phyloP scores from a whole-genome alignment of 2,113 vertebrate species.

The Struthidea cinerea region DNA sequence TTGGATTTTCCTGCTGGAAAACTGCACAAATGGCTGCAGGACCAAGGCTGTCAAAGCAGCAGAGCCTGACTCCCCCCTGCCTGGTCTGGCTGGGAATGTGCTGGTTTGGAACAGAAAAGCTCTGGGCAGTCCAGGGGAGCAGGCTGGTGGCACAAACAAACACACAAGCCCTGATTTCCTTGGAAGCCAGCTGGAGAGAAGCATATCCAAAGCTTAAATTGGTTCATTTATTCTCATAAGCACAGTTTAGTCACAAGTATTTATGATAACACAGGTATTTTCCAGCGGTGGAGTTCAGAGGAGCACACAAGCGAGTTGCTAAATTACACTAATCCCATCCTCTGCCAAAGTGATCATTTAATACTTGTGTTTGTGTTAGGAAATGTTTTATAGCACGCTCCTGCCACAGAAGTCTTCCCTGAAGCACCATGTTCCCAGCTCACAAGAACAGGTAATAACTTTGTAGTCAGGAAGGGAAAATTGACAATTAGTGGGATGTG shows the following conservation, averaged over 20 bases:
- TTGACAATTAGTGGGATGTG: not conserved
- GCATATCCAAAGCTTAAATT: not conserved
- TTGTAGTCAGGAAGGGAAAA: not conserved
- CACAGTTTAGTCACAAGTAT: not conserved
- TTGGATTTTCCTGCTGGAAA: not conserved
- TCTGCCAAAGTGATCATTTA: not conserved
- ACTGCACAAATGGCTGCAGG: not conserved
- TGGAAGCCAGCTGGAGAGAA: not conserved
- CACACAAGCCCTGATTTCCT: not conserved
- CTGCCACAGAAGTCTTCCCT: not conserved
- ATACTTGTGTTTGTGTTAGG: not conserved
- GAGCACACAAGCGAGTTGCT: not conserved
- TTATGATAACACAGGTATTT: not conserved
- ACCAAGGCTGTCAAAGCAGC: not conserved
- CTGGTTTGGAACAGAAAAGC: not conserved
- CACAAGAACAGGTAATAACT: not conserved
- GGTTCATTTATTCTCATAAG: not conserved
- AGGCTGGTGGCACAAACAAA: not conserved
- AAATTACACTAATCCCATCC: constrained; percentile 14
- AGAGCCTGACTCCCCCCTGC: not conserved
- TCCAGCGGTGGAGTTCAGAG: not conserved
- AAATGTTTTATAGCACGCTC: not conserved
- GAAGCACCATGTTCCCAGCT: not conserved
- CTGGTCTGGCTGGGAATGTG: not conserved
- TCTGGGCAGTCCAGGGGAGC: not conserved